Evolutionary conservation across 2,797 vertebrate species (phyloP).

Genomic region (Coregonus sp.): DNA sequence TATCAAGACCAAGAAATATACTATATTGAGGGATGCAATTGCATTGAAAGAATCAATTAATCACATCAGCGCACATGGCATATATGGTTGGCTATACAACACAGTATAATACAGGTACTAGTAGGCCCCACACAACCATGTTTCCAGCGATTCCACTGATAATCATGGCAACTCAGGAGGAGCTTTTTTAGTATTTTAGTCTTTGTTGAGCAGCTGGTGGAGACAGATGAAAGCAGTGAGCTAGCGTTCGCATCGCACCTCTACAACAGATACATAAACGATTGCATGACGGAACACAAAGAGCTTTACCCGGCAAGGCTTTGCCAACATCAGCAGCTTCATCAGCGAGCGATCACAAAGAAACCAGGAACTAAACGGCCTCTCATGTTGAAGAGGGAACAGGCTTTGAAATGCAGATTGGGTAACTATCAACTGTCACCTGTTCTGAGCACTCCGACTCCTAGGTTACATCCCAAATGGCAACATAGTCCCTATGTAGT

Average conservation of each 20-base stretch:
- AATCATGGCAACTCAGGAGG: background rate
- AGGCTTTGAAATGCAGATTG: conserved; percentile 77
- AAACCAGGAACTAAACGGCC: conserved; percentile 42
- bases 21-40: too few species aligned
- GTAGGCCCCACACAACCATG: background rate
- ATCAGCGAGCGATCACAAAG: conserved; percentile 43
- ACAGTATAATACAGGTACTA: background rate
- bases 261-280: conserved; percentile 30
- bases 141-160: background rate
- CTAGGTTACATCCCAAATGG: background rate
- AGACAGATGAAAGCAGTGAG: conserved; percentile 3
- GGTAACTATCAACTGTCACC: conserved; percentile 71
- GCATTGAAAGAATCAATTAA: too few species aligned
- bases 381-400: conserved; percentile 41
- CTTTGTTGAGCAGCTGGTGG: conserved; percentile 5
- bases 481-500: background rate
- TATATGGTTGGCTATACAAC: background rate
- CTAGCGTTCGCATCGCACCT: conserved; percentile 23
- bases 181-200: background rate
- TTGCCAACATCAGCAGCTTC: conserved; percentile 28
- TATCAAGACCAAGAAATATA: background rate
- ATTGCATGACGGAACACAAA: conserved; percentile 37
- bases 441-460: conserved; percentile 69
- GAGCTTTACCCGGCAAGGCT: conserved; percentile 2
- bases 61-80: background rate